phyloP scores from a whole-genome alignment of 2,888 invertebrate genomes.

The Synergus gifuensis region DNA sequence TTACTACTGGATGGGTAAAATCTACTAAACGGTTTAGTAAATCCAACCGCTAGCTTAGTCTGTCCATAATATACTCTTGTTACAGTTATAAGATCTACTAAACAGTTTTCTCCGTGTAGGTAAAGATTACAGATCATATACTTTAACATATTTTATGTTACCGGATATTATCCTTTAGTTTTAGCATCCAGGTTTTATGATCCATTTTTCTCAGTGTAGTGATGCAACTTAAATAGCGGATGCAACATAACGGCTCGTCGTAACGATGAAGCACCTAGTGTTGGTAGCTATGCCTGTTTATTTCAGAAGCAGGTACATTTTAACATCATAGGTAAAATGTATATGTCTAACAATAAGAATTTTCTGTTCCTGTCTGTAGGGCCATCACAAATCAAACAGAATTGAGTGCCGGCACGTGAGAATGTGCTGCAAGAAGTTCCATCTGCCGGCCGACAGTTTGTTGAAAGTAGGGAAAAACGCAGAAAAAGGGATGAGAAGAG shows the following conservation, averaged over 20 bases:
- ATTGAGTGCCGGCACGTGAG: slow-evolving; percentile 59
- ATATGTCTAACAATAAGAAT: slow-evolving; percentile 40
- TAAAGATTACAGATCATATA: too few species aligned
- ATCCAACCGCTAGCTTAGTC: too few species aligned
- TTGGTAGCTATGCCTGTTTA: slow-evolving; percentile 26
- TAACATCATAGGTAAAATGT: slow-evolving; percentile 44
- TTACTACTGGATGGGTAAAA: too few species aligned
- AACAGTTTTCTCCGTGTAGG: too few species aligned
- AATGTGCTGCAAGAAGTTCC: slow-evolving; percentile 45
- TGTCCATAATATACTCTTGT: too few species aligned
- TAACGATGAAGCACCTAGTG: slow-evolving; percentile 43
- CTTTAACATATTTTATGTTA: too few species aligned
- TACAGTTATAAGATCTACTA: too few species aligned
- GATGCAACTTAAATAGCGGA: slow-evolving; percentile 38
- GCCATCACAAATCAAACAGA: slow-evolving; percentile 58
- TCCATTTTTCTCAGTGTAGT: too few species aligned
- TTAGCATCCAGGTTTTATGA: too few species aligned
- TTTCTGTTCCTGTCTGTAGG: slow-evolving; percentile 22
- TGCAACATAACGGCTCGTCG: slow-evolving; percentile 44
- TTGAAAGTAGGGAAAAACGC: neutral
- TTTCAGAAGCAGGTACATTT: slow-evolving; percentile 39
- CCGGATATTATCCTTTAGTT: too few species aligned
- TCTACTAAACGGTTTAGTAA: too few species aligned
- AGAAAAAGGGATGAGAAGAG: neutral
- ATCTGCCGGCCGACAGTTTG: slow-evolving; percentile 29